A percentile compares a stretch with the other conserved stretches of the same genome.
Conservation (phyloP, 2,113 vertebrate species). For the Todiramphus saurophagus region DNA sequence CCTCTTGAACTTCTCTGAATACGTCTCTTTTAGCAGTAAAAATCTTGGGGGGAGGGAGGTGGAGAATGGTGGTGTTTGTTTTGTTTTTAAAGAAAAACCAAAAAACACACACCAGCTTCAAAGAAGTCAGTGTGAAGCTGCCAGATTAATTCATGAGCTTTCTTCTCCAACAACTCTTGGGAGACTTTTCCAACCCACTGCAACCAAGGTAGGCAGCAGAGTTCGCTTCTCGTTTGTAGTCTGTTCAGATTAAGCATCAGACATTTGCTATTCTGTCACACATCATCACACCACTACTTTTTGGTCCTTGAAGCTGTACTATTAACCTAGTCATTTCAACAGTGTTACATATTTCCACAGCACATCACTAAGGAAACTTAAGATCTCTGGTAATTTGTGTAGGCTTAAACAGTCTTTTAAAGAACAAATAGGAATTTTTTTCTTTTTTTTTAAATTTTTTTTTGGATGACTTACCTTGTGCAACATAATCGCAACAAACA, state of each 20-base stretch:
- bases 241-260: neutral
- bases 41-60: neutral
- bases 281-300: neutral
- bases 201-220: neutral
- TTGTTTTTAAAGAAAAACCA: neutral
- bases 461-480: slow-evolving; percentile 86
- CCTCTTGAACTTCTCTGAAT: neutral
- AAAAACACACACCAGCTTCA: neutral
- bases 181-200: neutral
- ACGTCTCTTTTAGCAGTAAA: neutral
- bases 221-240: neutral
- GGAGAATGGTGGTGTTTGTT: neutral
- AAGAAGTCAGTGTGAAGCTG: neutral
- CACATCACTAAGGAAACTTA: neutral
- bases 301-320: neutral
- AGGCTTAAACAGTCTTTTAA: neutral
- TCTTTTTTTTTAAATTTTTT: neutral
- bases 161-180: neutral
- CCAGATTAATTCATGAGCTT: neutral
- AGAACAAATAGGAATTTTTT: neutral
- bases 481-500: slow-evolving; percentile 98
- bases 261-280: neutral
- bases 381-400: neutral
- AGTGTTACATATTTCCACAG: neutral
- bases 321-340: neutral